Base-by-base conservation (phyloP, 1,140 invertebrate genomes). In the Callitettix versicolor region DNA sequence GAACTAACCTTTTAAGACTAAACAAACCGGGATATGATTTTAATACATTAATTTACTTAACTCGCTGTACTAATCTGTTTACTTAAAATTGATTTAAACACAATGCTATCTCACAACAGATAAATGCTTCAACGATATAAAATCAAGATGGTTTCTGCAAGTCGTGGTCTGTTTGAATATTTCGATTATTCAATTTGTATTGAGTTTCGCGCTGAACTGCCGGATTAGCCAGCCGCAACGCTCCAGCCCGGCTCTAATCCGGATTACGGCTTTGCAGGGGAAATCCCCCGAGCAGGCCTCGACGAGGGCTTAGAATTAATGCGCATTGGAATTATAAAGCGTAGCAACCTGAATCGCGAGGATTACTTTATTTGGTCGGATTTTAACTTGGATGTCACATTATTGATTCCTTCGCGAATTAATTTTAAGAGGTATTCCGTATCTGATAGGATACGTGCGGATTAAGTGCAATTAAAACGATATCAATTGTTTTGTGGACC, bases 261-360 rank as follows among this genome's bases (percentile, higher is more conserved):
- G 56, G 56, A 57, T 57, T 52, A 57, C 24, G 56, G 54, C 54
- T 55, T 55, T 55, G 43, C 54, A 30, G 42, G 20, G 48, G 55
- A 53, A 52, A 52, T 40, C 50, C 49, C 48, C 49, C n/a, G 55
- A 21, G 41, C 41, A 43, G 42, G 50, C 49, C 56, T 20, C 49
- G 41, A 12, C 42, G 20, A 18, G 34, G 44, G 50, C 56, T 57
- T 57, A 57, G 56, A 49, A 57, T 57, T 57, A 57, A 57, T 57
- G 56, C 50, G 56, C 56, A 57, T 57, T 53, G 56, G 50, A 57
- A 57, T 57, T 57, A 57, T 57, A 57, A 57, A 57, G 56, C 56
- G 49, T 52, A 47, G 56, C 51, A 57, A 57, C 56, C 50, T 57
- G 56, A 57, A 57, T 57, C 56, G 51, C 41, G 36, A 24, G 56